Conservation (phyloP, 2,113 vertebrate species). For the Poeciliopsis prolifica region DNA sequence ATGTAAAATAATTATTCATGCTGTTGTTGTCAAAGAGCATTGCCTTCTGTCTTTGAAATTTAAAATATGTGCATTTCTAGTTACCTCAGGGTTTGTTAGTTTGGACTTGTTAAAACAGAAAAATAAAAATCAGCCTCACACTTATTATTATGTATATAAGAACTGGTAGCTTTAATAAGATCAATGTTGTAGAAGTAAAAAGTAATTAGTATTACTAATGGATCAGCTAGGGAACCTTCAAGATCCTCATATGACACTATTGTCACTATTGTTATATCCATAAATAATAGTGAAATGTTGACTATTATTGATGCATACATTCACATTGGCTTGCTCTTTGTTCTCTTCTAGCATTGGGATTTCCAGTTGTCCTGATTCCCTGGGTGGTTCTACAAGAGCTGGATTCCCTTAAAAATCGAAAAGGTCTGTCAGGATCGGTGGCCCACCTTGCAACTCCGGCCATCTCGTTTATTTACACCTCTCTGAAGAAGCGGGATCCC, state of each 20-base stretch:
- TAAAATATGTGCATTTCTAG: too few relatives aligned
- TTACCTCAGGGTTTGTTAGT: not conserved
- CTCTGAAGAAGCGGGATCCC: conserved; percentile 83
- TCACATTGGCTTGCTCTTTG: not conserved
- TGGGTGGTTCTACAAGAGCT: conserved; percentile 96
- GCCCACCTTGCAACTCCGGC: conserved; percentile 86
- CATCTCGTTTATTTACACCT: conserved; percentile 88
- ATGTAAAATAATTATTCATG: too few relatives aligned
- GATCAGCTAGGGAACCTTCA: too few relatives aligned
- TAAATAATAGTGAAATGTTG: too few relatives aligned
- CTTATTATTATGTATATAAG: not conserved
- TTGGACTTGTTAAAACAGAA: not conserved
- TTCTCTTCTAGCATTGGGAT: conserved; percentile 76
- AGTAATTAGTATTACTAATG: not conserved
- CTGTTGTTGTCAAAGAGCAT: too few relatives aligned
- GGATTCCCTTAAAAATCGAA: conserved; percentile 88
- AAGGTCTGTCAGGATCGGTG: conserved; percentile 78
- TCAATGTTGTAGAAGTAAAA: not conserved
- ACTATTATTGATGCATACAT: not conserved
- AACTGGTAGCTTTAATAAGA: not conserved
- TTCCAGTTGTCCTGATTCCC: conserved; percentile 87
- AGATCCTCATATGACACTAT: too few relatives aligned
- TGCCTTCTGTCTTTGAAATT: too few relatives aligned
- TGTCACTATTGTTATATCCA: too few relatives aligned
- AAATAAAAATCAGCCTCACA: not conserved